phyloP scores from a whole-genome alignment of 1,140 invertebrate species.

The Bathynomus jamesi region DNA sequence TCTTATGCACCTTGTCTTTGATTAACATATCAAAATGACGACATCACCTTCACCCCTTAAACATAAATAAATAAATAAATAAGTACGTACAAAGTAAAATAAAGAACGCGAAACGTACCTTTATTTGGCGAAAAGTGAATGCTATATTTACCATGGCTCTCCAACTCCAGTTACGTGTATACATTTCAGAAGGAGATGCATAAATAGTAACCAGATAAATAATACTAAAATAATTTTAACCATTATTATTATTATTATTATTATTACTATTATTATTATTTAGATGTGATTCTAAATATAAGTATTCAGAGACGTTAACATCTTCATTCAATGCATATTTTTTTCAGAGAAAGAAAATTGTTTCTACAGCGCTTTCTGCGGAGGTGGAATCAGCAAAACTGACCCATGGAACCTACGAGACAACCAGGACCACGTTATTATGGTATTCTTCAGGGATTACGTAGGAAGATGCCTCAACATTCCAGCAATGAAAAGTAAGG shows the following conservation, averaged over 20 bases:
- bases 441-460: slow-evolving; percentile 80
- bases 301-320: background rate
- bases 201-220: background rate
- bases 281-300: background rate
- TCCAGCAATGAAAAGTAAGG: slow-evolving; percentile 59
- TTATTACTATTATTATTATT: background rate
- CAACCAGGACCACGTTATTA: slow-evolving; percentile 76
- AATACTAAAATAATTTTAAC: background rate
- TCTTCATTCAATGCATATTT: background rate
- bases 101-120: background rate
- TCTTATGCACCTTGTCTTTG: background rate
- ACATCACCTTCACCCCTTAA: background rate
- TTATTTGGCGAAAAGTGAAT: no score
- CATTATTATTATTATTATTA: background rate
- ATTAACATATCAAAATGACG: background rate
- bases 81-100: background rate
- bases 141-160: no score
- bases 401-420: slow-evolving; percentile 77
- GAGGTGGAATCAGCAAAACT: slow-evolving; percentile 69
- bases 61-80: background rate
- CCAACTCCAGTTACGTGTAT: background rate
- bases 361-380: slow-evolving; percentile 69
- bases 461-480: slow-evolving; percentile 68
- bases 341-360: slow-evolving; percentile 60
- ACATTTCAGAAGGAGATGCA: background rate